Base-by-base conservation (phyloP, 2,113 vertebrate genomes). In the Spilogale gracilis region DNA sequence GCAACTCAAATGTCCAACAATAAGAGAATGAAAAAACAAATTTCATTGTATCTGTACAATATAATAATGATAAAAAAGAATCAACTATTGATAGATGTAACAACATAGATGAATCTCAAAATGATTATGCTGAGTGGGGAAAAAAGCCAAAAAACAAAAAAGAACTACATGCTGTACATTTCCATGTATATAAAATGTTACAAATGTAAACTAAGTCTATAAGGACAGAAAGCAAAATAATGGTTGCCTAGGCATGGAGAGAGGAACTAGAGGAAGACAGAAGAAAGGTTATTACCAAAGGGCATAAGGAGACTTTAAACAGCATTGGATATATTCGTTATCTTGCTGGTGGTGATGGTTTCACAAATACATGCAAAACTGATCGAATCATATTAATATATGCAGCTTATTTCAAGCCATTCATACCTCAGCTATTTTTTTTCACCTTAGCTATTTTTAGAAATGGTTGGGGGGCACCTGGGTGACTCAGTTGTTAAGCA, bases 1-100 rank as follows among this genome's bases (percentile, higher is more conserved):
- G 79, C 69, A 94, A 88, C 50, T 82, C 80, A 91, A 93, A 82
- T 60, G 74, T 73, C 48, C 45, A 89, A 73, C 52, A 86, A 71
- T 25, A 92, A 83, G 45, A 32, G 1, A 94, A 73, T 48, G 52
- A 61, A 60, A 85, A n/a, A 61, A 17, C 21, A 81, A 67, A 78
- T 63, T 48, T 14, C 81, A 7, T 20, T 56, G 80, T 61, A 67
- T 80, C 38, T 38, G 73, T n/a, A 91, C 50, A 89, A 88, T 8
- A 67, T 12, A 91, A 73, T 56, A 80, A 27, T 5, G 67, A 94
- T 86, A 94, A 89, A 97, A 80, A 71, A 3, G 2, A 80, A 89
- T 81, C 20, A 81, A 85, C 84, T 76, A 61, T 6, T 96, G n/a
- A 86, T 4, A 61, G 89, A 43, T 71, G 16, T 56, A 91, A 48